A percentile compares a stretch with the other conserved stretches of the same genome.
phyloP scores from a whole-genome alignment of 1,140 invertebrate genomes.

The Maniola jurtina region DNA sequence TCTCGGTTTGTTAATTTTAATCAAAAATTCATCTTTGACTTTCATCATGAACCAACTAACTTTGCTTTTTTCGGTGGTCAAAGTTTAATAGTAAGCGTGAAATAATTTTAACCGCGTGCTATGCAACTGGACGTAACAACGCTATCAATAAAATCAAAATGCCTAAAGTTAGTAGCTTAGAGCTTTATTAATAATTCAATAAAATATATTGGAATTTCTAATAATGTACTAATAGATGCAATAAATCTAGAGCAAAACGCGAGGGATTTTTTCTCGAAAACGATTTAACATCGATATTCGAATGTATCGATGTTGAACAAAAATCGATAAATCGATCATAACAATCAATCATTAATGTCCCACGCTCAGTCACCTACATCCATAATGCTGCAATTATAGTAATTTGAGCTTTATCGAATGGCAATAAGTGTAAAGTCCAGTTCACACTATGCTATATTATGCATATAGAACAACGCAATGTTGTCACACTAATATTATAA shows the following conservation, averaged over 20 bases:
- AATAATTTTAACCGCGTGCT: no score
- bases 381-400: background rate
- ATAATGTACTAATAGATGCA: background rate
- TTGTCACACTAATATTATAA: no score
- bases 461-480: no score
- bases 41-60: no score
- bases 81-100: no score
- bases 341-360: conserved; percentile 57
- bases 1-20: no score
- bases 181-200: conserved; percentile 10
- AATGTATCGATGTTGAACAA: conserved; percentile 54
- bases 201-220: conserved; percentile 9
- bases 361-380: conserved; percentile 40
- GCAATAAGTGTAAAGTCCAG: conserved; percentile 19
- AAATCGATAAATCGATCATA: conserved; percentile 57
- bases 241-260: conserved; percentile 41
- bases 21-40: no score
- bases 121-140: no score
- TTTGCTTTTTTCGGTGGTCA: no score
- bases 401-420: conserved; percentile 32
- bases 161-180: no score
- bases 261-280: conserved; percentile 43
- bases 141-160: background rate
- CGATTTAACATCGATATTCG: conserved; percentile 46
- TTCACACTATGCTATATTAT: no score